Evolutionary conservation across 2,797 vertebrate genomes (phyloP).

Genomic region (Sus cebifrons): DNA sequence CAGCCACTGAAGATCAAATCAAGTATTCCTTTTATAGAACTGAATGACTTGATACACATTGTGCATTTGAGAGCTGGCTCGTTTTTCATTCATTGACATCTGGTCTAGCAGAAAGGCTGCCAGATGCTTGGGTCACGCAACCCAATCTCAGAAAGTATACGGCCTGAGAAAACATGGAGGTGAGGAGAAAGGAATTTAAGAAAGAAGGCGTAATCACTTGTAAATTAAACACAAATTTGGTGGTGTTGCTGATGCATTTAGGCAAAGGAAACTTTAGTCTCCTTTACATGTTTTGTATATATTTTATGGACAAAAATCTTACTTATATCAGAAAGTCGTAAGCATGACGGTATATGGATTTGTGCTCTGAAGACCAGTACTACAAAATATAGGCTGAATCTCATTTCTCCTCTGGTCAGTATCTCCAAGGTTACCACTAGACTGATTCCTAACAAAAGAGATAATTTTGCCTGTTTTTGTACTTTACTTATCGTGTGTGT

Average conservation of each 20-base stretch:
- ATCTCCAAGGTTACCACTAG: neutral
- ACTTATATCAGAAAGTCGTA: constrained; percentile 34
- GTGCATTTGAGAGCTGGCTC: constrained; percentile 65
- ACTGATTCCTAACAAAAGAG: neutral
- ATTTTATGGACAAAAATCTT: constrained; percentile 41
- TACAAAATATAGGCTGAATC: neutral
- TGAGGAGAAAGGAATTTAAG: constrained; percentile 59
- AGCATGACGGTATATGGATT: neutral
- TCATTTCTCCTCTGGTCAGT: neutral
- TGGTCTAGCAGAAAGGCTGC: constrained; percentile 75
- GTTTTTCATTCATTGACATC: constrained; percentile 79
- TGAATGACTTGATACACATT: constrained; percentile 69
- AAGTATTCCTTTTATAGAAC: constrained; percentile 81
- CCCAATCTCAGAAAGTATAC: constrained; percentile 58
- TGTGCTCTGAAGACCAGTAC: neutral
- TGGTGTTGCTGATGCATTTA: neutral
- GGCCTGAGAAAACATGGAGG: neutral
- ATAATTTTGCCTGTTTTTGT: neutral
- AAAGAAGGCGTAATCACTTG: constrained; percentile 7
- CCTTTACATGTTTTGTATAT: neutral
- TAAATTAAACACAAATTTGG: constrained; percentile 38
- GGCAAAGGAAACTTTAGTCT: neutral
- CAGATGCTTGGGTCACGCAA: constrained; percentile 66
- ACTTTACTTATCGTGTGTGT: neutral
- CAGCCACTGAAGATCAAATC: constrained; percentile 79